Evolutionary conservation across 2,797 vertebrate species (phyloP).

Genomic region (Sciurus vulgaris): DNA sequence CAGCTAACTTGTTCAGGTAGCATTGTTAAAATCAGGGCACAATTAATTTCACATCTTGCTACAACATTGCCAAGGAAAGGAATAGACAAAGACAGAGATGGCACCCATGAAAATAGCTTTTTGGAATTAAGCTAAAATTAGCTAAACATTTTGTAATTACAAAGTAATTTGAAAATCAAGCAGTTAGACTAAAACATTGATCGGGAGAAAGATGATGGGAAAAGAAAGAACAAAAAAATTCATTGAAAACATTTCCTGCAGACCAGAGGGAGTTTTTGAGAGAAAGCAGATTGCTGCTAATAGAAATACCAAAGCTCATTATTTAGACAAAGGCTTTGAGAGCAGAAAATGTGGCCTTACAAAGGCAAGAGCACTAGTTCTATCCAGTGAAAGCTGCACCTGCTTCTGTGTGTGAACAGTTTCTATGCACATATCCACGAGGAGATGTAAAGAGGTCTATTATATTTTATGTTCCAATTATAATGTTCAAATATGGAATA

Average conservation of each 20-base stretch:
- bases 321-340: not conserved
- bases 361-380: not conserved
- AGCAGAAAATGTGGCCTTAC: not conserved
- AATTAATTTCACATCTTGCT: slow-evolving; percentile 75
- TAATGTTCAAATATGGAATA: slow-evolving; percentile 37
- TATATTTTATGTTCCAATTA: slow-evolving; percentile 48
- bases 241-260: slow-evolving; percentile 44
- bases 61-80: slow-evolving; percentile 52
- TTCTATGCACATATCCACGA: not conserved
- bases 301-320: not conserved
- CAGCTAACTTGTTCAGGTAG: slow-evolving; percentile 69
- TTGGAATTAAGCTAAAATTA: slow-evolving; percentile 81
- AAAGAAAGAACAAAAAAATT: slow-evolving; percentile 62
- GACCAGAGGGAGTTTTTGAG: slow-evolving; percentile 19
- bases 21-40: slow-evolving; percentile 65
- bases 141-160: slow-evolving; percentile 79
- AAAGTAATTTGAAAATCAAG: slow-evolving; percentile 81
- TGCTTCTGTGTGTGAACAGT: not conserved
- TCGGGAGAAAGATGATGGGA: slow-evolving; percentile 3
- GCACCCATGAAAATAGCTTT: slow-evolving; percentile 66
- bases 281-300: not conserved
- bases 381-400: not conserved
- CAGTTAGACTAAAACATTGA: slow-evolving; percentile 77
- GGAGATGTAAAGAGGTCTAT: slow-evolving; percentile 40
- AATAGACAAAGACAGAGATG: slow-evolving; percentile 67